Evolutionary conservation across 2,888 invertebrate species (phyloP), one percentile per base, ranked within the genome.

Genomic region (Megaustenia siamemsis): DNA sequence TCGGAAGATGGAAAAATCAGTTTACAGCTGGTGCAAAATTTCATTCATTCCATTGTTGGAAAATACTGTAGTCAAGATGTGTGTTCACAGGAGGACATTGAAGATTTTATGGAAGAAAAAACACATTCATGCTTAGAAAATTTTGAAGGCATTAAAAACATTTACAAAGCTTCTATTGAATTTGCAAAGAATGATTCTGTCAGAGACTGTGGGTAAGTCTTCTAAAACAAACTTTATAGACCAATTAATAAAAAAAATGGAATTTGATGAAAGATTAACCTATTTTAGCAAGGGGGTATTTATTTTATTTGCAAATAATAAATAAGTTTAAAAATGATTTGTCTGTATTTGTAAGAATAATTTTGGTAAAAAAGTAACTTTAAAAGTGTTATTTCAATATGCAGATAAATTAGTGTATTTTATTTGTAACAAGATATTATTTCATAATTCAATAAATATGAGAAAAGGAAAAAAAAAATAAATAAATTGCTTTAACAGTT

Each of bases 191-290:
- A 35, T 38, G 40, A 53, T 3, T 38, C 56, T 43, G 45, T 15
- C 1, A 56, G 38, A 28, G 53, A 83, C 45, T 83, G 83, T 43
- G 71, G 83, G 83, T 83, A 28, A 60, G 83, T 38, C 21, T 43
- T n/a, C 49, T 75, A 2, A 60, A 3, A 75, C 21, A 18, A 49
- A n/a, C n/a, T 6, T 69, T 68, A 24, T 38, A 35, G 1, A n/a
- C n/a, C n/a, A n/a, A n/a, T n/a, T n/a, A n/a, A 4, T 49, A 40
- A 8, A 1, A 40, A 40, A 69, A 24, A 12, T 63, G 28, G 28
- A 32, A 63, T 28, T 5, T 63, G 63, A 63, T 15, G 12, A 32
- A 63, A 32, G 8, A 32, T 63, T 6, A 28, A 6, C 28, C 1
- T 32, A 32, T 28, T 32, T 12, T 12, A 32, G 32, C 18, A 8